Conservation (phyloP, 1,140 invertebrate species). For the Drosophila elegans region DNA sequence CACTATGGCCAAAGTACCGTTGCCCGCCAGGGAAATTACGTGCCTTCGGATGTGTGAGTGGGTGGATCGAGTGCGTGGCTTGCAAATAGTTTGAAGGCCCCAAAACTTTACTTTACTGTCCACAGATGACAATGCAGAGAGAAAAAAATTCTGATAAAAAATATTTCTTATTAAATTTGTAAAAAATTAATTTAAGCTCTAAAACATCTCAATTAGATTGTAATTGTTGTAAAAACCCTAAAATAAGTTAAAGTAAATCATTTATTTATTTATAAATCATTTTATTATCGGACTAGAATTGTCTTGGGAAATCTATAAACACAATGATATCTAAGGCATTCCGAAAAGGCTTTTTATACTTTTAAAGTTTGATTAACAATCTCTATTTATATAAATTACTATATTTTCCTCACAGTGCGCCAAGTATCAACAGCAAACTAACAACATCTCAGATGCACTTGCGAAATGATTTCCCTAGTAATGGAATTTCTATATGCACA, state of each 20-base stretch:
- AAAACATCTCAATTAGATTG: too few relatives aligned
- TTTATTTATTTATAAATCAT: too few relatives aligned
- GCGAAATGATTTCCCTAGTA: constrained; percentile 36
- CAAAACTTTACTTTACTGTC: constrained; percentile 42
- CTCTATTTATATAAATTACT: not conserved
- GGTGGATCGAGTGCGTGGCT: constrained; percentile 37
- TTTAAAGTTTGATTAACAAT: too few relatives aligned
- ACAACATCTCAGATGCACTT: constrained; percentile 28
- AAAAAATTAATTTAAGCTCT: too few relatives aligned
- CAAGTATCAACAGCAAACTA: constrained; percentile 24
- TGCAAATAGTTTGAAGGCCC: constrained; percentile 37
- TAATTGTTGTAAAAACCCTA: too few relatives aligned
- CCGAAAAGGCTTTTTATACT: too few relatives aligned
- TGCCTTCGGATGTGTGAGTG: constrained; percentile 9
- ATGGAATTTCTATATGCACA: constrained; percentile 41
- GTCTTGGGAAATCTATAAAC: too few relatives aligned
- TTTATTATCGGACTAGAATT: too few relatives aligned
- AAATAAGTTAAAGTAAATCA: too few relatives aligned
- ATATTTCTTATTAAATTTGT: too few relatives aligned
- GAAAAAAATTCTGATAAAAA: not conserved
- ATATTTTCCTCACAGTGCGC: not conserved
- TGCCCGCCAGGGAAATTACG: constrained; percentile 69
- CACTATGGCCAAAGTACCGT: constrained; percentile 28
- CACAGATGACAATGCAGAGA: constrained; percentile 6
- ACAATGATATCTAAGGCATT: too few relatives aligned